Conservation (phyloP, 2,113 vertebrate species). For the Siniperca knerii region DNA sequence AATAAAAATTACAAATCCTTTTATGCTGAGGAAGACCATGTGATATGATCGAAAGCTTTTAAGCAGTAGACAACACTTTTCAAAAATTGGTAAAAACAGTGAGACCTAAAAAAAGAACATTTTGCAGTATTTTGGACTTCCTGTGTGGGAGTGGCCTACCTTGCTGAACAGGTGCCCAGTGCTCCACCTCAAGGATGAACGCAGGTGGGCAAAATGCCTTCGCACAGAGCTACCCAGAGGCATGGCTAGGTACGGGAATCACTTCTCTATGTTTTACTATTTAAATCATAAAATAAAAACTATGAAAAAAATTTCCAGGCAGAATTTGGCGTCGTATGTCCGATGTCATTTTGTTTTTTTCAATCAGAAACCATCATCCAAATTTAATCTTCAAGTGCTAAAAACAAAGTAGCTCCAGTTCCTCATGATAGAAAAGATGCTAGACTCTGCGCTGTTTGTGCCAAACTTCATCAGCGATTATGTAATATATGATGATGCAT, state of each 20-base stretch:
- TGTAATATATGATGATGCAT: slow-evolving; percentile 18
- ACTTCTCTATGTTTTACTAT: neutral
- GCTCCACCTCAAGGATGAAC: slow-evolving; percentile 75
- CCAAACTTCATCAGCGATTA: slow-evolving; percentile 15
- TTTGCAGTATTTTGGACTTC: neutral
- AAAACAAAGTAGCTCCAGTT: neutral
- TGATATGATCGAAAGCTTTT: neutral
- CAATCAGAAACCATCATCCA: slow-evolving; percentile 11
- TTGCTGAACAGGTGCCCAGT: slow-evolving; percentile 72
- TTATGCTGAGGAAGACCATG: too few species aligned
- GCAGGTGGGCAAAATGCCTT: slow-evolving; percentile 57
- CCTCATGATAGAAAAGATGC: slow-evolving; percentile 10
- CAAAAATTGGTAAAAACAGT: neutral
- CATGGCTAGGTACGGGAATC: slow-evolving; percentile 49
- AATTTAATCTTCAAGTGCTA: neutral
- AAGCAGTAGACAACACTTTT: neutral
- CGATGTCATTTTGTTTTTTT: neutral
- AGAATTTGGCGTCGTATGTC: neutral
- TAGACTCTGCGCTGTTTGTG: neutral
- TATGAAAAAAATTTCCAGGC: neutral
- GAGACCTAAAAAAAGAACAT: neutral
- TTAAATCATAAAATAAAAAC: neutral
- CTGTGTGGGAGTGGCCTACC: slow-evolving; percentile 69
- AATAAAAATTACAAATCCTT: neutral
- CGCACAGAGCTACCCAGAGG: slow-evolving; percentile 53